Percentiles rank a stretch among this genome's conserved stretches.
phyloP scores from a whole-genome alignment of 2,888 invertebrate genomes.

The Mayetiola destructor region DNA sequence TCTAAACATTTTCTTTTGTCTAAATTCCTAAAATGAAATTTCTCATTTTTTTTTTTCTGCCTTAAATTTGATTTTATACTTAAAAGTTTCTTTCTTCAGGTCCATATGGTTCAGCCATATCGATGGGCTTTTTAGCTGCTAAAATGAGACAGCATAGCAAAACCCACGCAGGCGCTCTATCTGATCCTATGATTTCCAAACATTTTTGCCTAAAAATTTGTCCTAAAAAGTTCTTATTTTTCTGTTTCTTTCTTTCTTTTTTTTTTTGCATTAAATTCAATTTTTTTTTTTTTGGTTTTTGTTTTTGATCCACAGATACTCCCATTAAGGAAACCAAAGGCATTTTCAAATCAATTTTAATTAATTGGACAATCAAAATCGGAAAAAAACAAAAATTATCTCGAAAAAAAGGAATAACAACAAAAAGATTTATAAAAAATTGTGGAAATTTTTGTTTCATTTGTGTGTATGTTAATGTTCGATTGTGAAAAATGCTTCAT shows the following conservation, averaged over 20 bases:
- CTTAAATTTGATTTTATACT: background rate
- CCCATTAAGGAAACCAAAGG: background rate
- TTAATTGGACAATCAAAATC: background rate
- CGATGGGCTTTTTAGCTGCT: too few relatives aligned
- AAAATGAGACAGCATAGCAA: too few relatives aligned
- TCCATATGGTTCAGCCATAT: too few relatives aligned
- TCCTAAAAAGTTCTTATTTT: background rate
- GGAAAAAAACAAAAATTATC: background rate
- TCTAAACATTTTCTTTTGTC: conserved; percentile 1
- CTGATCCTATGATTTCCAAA: too few relatives aligned
- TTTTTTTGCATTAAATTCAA: background rate
- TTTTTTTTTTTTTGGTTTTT: background rate
- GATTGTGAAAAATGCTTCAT: too few relatives aligned
- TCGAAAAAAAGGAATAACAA: too few relatives aligned
- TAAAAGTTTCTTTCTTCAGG: too few relatives aligned
- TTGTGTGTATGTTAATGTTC: too few relatives aligned
- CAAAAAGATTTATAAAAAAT: too few relatives aligned
- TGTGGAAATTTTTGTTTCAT: too few relatives aligned
- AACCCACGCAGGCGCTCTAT: too few relatives aligned
- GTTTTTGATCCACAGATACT: too few relatives aligned
- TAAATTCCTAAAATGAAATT: background rate
- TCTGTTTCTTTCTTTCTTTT: background rate
- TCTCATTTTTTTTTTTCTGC: background rate
- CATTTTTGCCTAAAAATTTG: conserved; percentile 9
- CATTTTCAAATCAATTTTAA: background rate